Conservation (phyloP, 2,113 vertebrate species). For the Tilapia sparmanii region DNA sequence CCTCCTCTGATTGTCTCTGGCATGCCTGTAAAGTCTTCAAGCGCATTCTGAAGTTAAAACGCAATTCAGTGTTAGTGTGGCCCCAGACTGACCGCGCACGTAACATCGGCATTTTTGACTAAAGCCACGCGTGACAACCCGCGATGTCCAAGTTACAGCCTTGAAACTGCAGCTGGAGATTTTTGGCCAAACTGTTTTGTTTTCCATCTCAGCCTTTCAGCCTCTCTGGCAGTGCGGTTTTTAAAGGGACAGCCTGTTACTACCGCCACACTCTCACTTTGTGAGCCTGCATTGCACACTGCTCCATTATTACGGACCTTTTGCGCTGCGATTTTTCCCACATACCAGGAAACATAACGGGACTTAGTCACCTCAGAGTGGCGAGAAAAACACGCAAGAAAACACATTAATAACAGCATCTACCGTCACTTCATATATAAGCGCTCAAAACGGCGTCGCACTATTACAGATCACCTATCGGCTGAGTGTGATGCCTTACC, state of each 20-base stretch:
- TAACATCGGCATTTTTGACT: not conserved
- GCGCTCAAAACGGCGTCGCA: not conserved
- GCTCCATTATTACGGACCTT: not conserved
- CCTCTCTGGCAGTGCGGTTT: not conserved
- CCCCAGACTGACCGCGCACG: not conserved
- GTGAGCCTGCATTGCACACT: not conserved
- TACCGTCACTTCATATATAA: not conserved
- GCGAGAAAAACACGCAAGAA: not conserved
- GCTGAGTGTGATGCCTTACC: conserved; percentile 32
- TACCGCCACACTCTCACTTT: not conserved
- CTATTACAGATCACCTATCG: not conserved
- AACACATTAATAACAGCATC: not conserved
- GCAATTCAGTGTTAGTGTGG: not conserved
- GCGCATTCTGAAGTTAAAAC: not conserved
- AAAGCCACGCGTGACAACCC: not conserved
- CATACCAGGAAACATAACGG: conserved; percentile 11
- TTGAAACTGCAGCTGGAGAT: not conserved
- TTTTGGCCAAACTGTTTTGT: not conserved
- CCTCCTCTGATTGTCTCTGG: not conserved
- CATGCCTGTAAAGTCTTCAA: not conserved
- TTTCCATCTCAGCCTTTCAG: not conserved
- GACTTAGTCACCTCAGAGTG: not conserved
- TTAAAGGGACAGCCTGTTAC: not conserved
- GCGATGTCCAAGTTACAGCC: not conserved
- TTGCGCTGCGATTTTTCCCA: not conserved